phyloP scores from a whole-genome alignment of 30 jellyfish, hydroid and myxozoan species.

The Hydra vulgaris region DNA sequence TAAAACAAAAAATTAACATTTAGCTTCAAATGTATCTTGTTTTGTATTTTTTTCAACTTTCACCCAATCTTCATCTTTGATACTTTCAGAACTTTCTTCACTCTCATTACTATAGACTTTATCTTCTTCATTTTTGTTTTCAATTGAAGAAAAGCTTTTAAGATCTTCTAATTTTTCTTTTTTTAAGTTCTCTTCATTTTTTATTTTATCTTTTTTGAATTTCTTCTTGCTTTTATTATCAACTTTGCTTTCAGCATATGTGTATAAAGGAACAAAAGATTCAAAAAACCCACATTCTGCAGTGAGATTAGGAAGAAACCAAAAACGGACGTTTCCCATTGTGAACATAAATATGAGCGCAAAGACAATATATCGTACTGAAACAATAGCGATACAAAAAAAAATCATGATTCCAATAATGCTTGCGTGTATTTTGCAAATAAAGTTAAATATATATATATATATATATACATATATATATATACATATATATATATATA shows the following conservation, averaged over 20 bases:
- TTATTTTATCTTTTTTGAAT: not conserved
- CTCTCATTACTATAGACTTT: not conserved
- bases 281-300: slow-evolving; percentile 92
- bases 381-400: not conserved
- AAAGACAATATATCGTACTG: slow-evolving; percentile 72
- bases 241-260: slow-evolving; percentile 29
- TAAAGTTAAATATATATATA: no score
- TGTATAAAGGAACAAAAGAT: slow-evolving; percentile 82
- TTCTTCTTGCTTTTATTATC: slow-evolving; percentile 23
- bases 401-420: no score
- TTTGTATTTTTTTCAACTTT: slow-evolving; percentile 56
- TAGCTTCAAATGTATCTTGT: slow-evolving; percentile 18
- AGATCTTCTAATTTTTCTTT: slow-evolving; percentile 28
- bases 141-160: not conserved
- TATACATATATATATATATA: no score
- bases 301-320: slow-evolving; percentile 89
- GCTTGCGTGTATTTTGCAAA: no score
- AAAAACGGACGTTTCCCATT: slow-evolving; percentile 71
- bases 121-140: not conserved
- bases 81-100: slow-evolving; percentile 50
- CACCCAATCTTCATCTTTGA: slow-evolving; percentile 84
- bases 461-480: no score
- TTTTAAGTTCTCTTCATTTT: not conserved
- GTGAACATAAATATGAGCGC: slow-evolving; percentile 50
- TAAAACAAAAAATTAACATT: slow-evolving; percentile 17